These are phyloP conservation scores for Linyphia triangularis DNA, from an alignment of 2,888 invertebrate genomes.

Conservation along the genomic window DNA sequence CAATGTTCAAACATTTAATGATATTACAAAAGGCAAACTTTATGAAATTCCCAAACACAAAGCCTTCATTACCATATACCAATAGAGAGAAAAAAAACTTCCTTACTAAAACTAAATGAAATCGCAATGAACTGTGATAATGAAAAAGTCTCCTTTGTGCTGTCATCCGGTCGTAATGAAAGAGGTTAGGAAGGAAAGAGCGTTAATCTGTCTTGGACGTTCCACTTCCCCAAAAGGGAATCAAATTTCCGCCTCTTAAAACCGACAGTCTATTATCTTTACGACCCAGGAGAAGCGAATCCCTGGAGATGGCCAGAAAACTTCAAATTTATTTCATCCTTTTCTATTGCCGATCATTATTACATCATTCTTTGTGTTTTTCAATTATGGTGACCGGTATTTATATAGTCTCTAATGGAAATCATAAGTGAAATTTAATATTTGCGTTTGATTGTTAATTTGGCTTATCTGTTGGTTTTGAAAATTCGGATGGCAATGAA, in stretches of 20 bases:
- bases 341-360: background rate
- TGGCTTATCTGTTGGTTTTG: no score
- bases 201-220: conserved; percentile 65
- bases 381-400: background rate
- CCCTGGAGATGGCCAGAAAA: background rate
- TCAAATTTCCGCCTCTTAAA: conserved; percentile 73
- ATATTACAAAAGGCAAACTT: no score
- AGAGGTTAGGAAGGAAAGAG: conserved; percentile 48
- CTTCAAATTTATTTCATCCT: background rate
- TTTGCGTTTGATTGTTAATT: no score
- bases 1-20: no score
- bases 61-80: no score
- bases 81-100: background rate
- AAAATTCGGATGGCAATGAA: no score
- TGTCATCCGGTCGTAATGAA: conserved; percentile 47
- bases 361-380: background rate
- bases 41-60: no score
- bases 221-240: conserved; percentile 57
- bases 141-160: background rate
- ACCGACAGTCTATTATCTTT: conserved; percentile 65
- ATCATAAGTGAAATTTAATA: no score
- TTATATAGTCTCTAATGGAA: no score
- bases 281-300: conserved; percentile 37
- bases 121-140: background rate
- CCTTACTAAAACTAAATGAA: background rate